phyloP scores from a whole-genome alignment of 2,888 invertebrate genomes.

The Troides oblongomaculatus region DNA sequence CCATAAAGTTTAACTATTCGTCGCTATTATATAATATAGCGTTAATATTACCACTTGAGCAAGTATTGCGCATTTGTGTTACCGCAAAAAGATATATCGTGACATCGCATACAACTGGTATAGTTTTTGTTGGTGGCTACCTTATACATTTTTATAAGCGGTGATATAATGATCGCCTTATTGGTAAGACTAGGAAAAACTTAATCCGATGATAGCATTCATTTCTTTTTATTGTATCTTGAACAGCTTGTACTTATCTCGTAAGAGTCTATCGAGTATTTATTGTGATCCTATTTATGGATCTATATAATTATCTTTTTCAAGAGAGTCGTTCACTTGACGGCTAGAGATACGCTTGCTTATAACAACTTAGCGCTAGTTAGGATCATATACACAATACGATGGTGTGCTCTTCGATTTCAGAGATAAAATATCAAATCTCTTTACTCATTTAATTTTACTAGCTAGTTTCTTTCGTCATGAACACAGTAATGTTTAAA shows the following conservation, averaged over 20 bases:
- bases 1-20: neutral
- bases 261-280: neutral
- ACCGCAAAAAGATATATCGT: slow-evolving; percentile 3
- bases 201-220: neutral
- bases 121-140: neutral
- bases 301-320: too few relatives aligned
- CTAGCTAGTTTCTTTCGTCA: too few relatives aligned
- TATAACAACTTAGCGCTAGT: too few relatives aligned
- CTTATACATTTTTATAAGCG: slow-evolving; percentile 3
- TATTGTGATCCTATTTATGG: too few relatives aligned
- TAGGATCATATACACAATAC: too few relatives aligned
- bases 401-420: too few relatives aligned
- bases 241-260: neutral
- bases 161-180: slow-evolving; percentile 11
- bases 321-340: too few relatives aligned
- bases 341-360: too few relatives aligned
- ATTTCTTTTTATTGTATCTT: neutral
- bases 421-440: too few relatives aligned
- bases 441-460: too few relatives aligned
- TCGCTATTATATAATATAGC: neutral
- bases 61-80: neutral
- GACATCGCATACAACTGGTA: slow-evolving; percentile 1
- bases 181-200: neutral
- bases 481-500: too few relatives aligned
- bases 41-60: neutral